Conservation (phyloP, 2,888 invertebrate species). For the Autographa pulchrina region DNA sequence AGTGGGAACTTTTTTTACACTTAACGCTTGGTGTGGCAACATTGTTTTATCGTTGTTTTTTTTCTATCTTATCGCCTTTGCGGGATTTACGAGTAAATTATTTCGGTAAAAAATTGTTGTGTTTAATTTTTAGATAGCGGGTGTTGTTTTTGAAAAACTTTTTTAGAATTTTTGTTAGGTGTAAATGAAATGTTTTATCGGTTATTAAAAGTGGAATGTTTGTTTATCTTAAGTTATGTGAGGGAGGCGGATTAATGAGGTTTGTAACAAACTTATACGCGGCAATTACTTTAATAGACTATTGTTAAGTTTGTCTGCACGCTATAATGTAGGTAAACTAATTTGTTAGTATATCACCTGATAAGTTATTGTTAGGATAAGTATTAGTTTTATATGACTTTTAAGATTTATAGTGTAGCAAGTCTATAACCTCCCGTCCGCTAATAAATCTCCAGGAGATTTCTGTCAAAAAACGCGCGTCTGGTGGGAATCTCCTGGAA, state of each 20-base stretch:
- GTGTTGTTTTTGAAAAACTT: slow-evolving; percentile 22
- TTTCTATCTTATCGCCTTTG: slow-evolving; percentile 49
- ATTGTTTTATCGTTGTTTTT: slow-evolving; percentile 33
- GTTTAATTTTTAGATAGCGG: slow-evolving; percentile 30
- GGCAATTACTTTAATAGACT: slow-evolving; percentile 27
- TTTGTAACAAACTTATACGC: slow-evolving; percentile 13
- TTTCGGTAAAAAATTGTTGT: slow-evolving; percentile 27
- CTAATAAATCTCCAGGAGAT: too few species aligned
- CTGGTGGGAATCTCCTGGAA: too few species aligned
- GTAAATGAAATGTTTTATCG: slow-evolving; percentile 31
- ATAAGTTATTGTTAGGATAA: slow-evolving; percentile 21
- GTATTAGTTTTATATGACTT: too few species aligned
- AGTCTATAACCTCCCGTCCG: too few species aligned
- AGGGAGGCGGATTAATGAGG: slow-evolving; percentile 19
- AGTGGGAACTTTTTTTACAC: slow-evolving; percentile 40
- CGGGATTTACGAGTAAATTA: slow-evolving; percentile 38
- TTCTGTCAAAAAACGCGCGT: too few species aligned
- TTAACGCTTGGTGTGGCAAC: slow-evolving; percentile 40
- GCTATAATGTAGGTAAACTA: slow-evolving; percentile 24
- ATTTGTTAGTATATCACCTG: slow-evolving; percentile 36
- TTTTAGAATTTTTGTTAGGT: slow-evolving; percentile 18
- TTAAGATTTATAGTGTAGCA: too few species aligned
- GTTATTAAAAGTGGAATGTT: slow-evolving; percentile 33
- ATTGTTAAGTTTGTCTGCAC: slow-evolving; percentile 30
- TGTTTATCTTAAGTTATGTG: slow-evolving; percentile 18